These are phyloP conservation scores for Rhinichthys klamathensis DNA, from an alignment of 2,113 vertebrate species.

Conservation along the genomic window DNA sequence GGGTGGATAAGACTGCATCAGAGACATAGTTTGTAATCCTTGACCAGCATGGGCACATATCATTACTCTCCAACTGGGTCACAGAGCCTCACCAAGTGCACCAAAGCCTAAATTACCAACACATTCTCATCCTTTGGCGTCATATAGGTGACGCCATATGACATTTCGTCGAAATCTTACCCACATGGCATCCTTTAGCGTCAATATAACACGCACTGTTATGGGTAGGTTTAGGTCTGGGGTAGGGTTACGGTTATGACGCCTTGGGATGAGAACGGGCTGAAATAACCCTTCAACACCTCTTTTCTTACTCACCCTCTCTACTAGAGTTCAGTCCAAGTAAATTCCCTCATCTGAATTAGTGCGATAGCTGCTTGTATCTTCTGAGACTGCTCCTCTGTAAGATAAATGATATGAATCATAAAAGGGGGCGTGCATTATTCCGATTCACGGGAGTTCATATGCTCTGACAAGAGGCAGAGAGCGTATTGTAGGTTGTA, in stretches of 20 bases:
- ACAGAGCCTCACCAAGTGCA: constrained; percentile 33
- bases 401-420: constrained; percentile 8
- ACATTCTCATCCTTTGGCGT: no score
- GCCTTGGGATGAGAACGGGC: no score
- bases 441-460: constrained; percentile 5
- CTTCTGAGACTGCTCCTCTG: not conserved
- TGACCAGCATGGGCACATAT: constrained; percentile 49
- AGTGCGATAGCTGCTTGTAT: not conserved
- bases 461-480: constrained; percentile 18
- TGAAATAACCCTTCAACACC: constrained; percentile 58
- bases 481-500: not conserved
- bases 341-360: constrained; percentile 17
- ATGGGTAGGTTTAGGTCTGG: no score
- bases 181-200: no score
- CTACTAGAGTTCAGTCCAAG: not conserved
- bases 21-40: constrained; percentile 17
- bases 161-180: no score
- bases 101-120: constrained; percentile 57
- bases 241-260: no score
- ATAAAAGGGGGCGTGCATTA: constrained; percentile 6
- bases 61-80: constrained; percentile 49
- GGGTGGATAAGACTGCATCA: constrained; percentile 6
- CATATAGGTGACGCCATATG: no score
- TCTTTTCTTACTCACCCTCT: constrained; percentile 16
- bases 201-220: no score